Base-by-base conservation (phyloP, 2,113 vertebrate genomes). In the Prinia subflava region DNA sequence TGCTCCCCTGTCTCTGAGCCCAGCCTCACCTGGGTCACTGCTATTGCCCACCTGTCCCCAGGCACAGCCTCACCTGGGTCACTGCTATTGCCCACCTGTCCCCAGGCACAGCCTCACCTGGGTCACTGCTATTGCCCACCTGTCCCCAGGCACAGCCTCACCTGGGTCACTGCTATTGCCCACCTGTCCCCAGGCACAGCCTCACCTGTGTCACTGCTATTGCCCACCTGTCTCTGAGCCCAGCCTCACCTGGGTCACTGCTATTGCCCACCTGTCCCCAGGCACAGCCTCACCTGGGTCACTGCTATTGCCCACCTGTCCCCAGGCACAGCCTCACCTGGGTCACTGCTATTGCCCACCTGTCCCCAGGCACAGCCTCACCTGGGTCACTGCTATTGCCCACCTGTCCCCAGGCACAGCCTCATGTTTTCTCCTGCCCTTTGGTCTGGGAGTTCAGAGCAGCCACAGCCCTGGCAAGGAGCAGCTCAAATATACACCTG, bases 401-500 rank as follows among this genome's bases (percentile, higher is more conserved):
- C 39, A 25, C 6, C 9, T 31, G 27, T 25, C 21, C 17, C 39
- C 17, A 15, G 13, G 50, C 17, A 22, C 64, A 62, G 1, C 20
- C 17, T 37, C 4, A 0, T 7, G 13, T 17, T 33, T 75, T 19
- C 23, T 64, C 9, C 53, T 64, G 62, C 37, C 23, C 18, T 42
- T 73, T 30, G 25, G 2, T 13, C 25, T 49, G 46, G 31, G 52
- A 53, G 64, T 7, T 6, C 64, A 55, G 68, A 30, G 2, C 4
- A 1, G 44, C 18, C 49, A 2, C 3, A 9, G 62, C 18, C 30
- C 64, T 41, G 53, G 22, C 13, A 18, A 50, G 20, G 23, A 59
- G 15, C 28, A 41, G 16, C 21, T 74, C n/a, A 1, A 11, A 64
- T 28, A 31, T 0, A 7, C 18, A 15, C 3, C 5, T 28, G 2